phyloP scores from a whole-genome alignment of 2,797 vertebrate species.

The Coccyzus lansbergi region DNA sequence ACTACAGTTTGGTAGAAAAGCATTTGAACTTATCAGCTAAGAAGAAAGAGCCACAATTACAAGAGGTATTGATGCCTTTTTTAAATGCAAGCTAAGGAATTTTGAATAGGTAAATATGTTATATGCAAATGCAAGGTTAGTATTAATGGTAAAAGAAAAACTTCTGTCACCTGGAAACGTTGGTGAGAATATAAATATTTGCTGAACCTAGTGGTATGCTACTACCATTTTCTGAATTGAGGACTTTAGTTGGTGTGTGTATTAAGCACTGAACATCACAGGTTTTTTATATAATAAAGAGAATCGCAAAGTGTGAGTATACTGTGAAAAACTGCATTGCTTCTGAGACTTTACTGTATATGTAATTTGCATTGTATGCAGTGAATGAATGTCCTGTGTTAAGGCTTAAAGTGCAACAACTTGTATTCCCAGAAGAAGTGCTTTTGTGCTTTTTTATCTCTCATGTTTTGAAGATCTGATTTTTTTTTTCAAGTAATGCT shows the following conservation, averaged over 20 bases:
- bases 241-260: neutral
- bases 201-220: neutral
- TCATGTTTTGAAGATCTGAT: neutral
- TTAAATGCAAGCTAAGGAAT: neutral
- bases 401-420: neutral
- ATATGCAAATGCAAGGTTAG: neutral
- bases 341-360: neutral
- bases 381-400: neutral
- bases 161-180: neutral
- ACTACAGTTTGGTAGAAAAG: conserved; percentile 95
- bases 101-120: neutral
- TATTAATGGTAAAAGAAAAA: neutral
- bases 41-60: conserved; percentile 96
- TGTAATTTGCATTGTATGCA: neutral
- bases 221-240: neutral
- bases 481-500: neutral
- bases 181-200: neutral
- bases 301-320: neutral
- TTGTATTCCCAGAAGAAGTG: neutral
- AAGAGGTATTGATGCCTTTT: conserved; percentile 85
- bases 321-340: neutral
- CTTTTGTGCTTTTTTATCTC: neutral
- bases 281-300: neutral
- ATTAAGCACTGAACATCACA: neutral
- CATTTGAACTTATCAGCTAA: conserved; percentile 96